Evolutionary conservation across 2,113 vertebrate species (phyloP).

Genomic region (Lagopus leucura): DNA sequence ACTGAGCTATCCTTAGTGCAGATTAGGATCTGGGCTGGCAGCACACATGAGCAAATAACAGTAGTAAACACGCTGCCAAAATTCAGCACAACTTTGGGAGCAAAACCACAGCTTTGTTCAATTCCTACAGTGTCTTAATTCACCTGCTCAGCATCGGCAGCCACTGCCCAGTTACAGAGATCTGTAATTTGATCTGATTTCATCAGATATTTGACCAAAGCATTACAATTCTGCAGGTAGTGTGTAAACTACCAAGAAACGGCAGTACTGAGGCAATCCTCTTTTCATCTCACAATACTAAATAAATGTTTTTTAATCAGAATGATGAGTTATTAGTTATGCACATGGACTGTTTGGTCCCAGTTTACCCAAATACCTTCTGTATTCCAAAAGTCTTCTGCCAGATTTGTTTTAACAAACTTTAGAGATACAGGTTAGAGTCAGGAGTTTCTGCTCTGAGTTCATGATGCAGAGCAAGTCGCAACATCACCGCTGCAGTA

Average conservation of each 20-base stretch:
- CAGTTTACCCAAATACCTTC: background rate
- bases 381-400: background rate
- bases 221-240: background rate
- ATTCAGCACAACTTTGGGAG: background rate
- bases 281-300: background rate
- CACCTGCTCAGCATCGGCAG: background rate
- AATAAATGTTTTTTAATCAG: background rate
- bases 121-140: background rate
- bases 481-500: rapidly evolving
- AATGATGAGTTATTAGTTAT: background rate
- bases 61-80: background rate
- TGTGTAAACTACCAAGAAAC: background rate
- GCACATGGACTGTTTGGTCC: background rate
- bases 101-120: rapidly evolving
- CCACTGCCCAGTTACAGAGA: background rate
- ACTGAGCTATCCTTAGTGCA: background rate
- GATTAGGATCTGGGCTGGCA: background rate
- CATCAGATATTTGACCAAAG: background rate
- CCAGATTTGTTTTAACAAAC: background rate
- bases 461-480: rapidly evolving
- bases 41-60: background rate
- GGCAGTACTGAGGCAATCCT: background rate
- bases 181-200: background rate
- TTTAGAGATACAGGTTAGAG: background rate
- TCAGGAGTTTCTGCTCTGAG: background rate